These are phyloP conservation scores for Megalonaias nervosa DNA, from an alignment of 1,140 invertebrate genomes.

Conservation along the genomic window DNA sequence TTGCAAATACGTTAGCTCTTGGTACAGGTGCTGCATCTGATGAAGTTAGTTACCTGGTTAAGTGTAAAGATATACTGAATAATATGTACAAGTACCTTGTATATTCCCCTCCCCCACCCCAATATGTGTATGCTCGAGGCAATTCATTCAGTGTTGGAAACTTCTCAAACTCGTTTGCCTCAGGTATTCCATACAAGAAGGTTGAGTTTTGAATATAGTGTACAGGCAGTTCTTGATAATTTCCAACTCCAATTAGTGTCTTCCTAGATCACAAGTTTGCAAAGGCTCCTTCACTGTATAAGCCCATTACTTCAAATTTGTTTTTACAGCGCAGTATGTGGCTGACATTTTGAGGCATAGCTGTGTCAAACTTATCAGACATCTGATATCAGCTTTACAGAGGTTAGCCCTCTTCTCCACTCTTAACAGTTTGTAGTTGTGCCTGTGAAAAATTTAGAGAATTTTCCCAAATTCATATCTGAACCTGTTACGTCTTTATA, in stretches of 20 bases:
- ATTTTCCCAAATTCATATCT: too few relatives aligned
- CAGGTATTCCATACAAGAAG: constrained; percentile 35
- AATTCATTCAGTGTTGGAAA: background rate
- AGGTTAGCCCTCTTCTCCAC: background rate
- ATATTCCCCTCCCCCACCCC: constrained; percentile 6
- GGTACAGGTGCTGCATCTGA: constrained; percentile 11
- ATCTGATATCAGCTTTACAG: constrained; percentile 5
- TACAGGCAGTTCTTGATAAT: constrained; percentile 14
- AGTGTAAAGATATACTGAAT: constrained; percentile 24
- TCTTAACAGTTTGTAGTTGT: too few relatives aligned
- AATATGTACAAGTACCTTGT: constrained; percentile 31
- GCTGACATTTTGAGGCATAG: constrained; percentile 11
- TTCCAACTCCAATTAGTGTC: constrained; percentile 14
- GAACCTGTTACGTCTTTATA: too few relatives aligned
- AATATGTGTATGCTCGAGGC: constrained; percentile 16
- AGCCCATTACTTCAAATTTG: constrained; percentile 1
- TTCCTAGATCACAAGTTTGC: constrained; percentile 22
- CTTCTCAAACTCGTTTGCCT: constrained; percentile 3
- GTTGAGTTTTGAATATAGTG: constrained; percentile 26
- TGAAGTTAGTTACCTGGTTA: background rate
- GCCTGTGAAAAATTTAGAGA: too few relatives aligned
- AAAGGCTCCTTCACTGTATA: constrained; percentile 5
- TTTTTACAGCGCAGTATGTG: constrained; percentile 9
- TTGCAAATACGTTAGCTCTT: constrained; percentile 32
- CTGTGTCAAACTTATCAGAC: constrained; percentile 5